These are phyloP conservation scores for Tenthredo livida DNA, from an alignment of 2,888 invertebrate genomes.

Conservation along the genomic window DNA sequence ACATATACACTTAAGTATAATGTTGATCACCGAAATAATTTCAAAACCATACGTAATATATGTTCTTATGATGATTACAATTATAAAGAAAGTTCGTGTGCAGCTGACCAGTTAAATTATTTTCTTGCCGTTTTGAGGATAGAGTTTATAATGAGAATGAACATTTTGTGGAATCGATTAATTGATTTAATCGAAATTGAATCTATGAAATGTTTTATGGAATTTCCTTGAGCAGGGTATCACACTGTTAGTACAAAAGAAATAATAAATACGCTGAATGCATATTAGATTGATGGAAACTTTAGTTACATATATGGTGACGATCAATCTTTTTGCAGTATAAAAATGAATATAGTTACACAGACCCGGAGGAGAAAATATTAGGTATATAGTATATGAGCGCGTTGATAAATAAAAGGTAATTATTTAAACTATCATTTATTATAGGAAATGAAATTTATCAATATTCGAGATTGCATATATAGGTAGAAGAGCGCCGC, in stretches of 20 bases:
- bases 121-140: conserved; percentile 4
- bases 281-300: conserved; percentile 15
- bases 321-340: neutral
- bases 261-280: conserved; percentile 20
- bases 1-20: neutral
- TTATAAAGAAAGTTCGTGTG: neutral
- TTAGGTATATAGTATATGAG: conserved; percentile 6
- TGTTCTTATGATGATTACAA: neutral
- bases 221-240: conserved; percentile 38
- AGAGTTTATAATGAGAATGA: conserved; percentile 6
- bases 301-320: neutral
- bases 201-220: conserved; percentile 16
- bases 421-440: conserved; percentile 13
- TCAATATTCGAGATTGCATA: conserved; percentile 12
- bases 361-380: neutral
- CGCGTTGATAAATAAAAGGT: conserved; percentile 12
- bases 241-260: conserved; percentile 41
- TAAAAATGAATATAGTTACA: conserved; percentile 3
- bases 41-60: neutral
- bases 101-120: conserved; percentile 22
- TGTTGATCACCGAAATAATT: neutral
- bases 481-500: neutral
- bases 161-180: neutral
- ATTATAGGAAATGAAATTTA: neutral
- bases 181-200: conserved; percentile 17